These are phyloP conservation scores for Discoglossus pictus DNA, from an alignment of 2,797 vertebrate genomes.

Conservation along the genomic window DNA sequence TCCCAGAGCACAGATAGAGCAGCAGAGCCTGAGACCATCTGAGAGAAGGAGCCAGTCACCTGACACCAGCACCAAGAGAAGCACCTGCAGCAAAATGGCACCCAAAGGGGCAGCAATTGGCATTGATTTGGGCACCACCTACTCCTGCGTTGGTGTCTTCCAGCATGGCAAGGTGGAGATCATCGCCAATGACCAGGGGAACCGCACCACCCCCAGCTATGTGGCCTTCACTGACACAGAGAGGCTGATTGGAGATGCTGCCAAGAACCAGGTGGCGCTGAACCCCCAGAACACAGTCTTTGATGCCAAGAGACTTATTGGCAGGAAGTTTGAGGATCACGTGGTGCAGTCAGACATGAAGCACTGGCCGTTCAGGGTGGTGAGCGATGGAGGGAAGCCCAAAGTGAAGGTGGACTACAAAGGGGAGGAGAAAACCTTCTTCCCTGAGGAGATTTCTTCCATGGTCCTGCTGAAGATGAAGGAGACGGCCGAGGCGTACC, in stretches of 20 bases:
- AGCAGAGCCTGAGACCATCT: too few species aligned
- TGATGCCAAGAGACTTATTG: neutral
- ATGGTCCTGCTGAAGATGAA: slow-evolving; percentile 88
- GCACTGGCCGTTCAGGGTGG: slow-evolving; percentile 7
- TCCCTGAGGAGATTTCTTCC: slow-evolving; percentile 39
- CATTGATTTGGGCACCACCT: slow-evolving; percentile 49
- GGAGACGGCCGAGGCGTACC: slow-evolving; percentile 47
- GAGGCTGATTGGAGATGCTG: slow-evolving; percentile 24
- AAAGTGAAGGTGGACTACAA: slow-evolving; percentile 41
- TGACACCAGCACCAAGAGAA: too few species aligned
- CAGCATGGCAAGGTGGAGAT: slow-evolving; percentile 50
- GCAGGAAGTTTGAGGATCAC: neutral
- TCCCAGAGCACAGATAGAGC: too few species aligned
- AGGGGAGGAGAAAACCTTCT: slow-evolving; percentile 32
- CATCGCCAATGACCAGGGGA: slow-evolving; percentile 30
- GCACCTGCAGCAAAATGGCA: too few species aligned
- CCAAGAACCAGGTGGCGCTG: slow-evolving; percentile 47
- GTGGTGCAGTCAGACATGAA: slow-evolving; percentile 1
- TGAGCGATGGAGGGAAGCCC: slow-evolving; percentile 24
- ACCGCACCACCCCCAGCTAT: slow-evolving; percentile 50
- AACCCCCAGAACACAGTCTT: slow-evolving; percentile 20
- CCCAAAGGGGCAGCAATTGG: slow-evolving; percentile 37
- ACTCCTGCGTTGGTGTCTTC: slow-evolving; percentile 48
- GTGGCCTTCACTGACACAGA: slow-evolving; percentile 44
- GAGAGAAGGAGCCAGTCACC: too few species aligned